These are phyloP conservation scores for Botrylloides violaceus DNA, from an alignment of 23 tunicate species.

Conservation along the genomic window DNA sequence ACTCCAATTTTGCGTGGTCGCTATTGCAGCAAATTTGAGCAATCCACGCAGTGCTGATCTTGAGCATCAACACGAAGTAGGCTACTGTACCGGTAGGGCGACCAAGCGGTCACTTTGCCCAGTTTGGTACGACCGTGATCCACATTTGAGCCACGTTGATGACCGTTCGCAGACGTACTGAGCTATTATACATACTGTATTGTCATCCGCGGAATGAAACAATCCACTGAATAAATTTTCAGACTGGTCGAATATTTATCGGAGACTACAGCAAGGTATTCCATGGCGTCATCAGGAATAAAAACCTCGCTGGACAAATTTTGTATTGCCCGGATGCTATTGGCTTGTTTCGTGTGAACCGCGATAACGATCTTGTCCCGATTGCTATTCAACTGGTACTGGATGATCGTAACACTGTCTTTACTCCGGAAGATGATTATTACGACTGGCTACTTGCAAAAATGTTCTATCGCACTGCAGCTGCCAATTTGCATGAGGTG, in stretches of 20 bases:
- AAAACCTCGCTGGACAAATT: constrained; percentile 4
- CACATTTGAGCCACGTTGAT: too few relatives aligned
- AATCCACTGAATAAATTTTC: too few relatives aligned
- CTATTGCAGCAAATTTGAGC: too few relatives aligned
- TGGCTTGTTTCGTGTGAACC: constrained; percentile 23
- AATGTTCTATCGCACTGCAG: constrained; percentile 34
- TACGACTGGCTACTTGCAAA: constrained; percentile 70
- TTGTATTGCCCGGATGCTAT: constrained; percentile 32
- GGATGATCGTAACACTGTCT: constrained; percentile 27
- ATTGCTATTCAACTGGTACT: constrained; percentile 64
- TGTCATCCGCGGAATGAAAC: too few relatives aligned
- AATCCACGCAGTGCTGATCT: too few relatives aligned
- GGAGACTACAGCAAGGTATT: constrained; percentile 21
- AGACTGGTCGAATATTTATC: constrained; percentile 47
- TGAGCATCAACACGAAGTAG: too few relatives aligned
- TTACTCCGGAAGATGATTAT: constrained; percentile 36
- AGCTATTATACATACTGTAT: too few relatives aligned
- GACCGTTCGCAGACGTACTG: too few relatives aligned
- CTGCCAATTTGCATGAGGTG: constrained; percentile 42
- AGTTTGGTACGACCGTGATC: too few relatives aligned
- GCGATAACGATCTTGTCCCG: constrained; percentile 23
- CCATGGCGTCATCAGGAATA: constrained; percentile 28
- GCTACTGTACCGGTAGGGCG: too few relatives aligned
- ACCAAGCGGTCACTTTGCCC: too few relatives aligned
- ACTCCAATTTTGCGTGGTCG: too few relatives aligned